Base-by-base conservation (phyloP, 2,797 vertebrate species). In the Acanthurus leucopareius region DNA sequence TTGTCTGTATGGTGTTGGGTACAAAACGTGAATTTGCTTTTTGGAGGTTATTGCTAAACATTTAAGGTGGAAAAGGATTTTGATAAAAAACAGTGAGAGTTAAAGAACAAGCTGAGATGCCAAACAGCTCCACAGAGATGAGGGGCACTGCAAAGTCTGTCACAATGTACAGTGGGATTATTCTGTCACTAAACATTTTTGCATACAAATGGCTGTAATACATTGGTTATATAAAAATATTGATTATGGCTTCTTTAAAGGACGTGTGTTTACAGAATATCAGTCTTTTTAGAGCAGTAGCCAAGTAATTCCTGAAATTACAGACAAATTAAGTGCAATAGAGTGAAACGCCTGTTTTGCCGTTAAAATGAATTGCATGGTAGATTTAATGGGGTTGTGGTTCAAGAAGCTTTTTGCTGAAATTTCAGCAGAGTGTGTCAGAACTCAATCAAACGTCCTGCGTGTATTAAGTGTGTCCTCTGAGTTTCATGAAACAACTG, bases 401-500 rank as follows among this genome's bases (percentile, higher is more conserved):
- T 44, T n/a, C 28, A 10, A 6, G 19, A 13, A n/a, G 28, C 54
- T 67, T 16, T 3, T 52, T 35, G 53, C 35, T 20, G 4, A 48
- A n/a, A 19, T 60, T 75, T 65, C 38, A 67, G 17, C 15, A 9
- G 28, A 9, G 11, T 4, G 15, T 66, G n/a, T 42, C 40, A 42
- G 40, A 42, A 42, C 40, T 42, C 40, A 42, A 42, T 42, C 40
- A 42, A 10, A 42, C 10, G 9, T 11, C 40, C 40, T 42, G 40
- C 10, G 9, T 42, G 40, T 13, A 42, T 42, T 42, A 42, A 11
- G 9, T 42, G 40, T 42, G 40, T 42, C 40, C 40, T 42, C 40
- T 42, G 7, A 25, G 32, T 61, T 58, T 58, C 54, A 48, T 61
- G 14, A 69, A 69, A 78, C 42, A 67, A 69, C 78, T 77, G 28